A percentile compares a stretch with the other conserved stretches of the same genome.
Conservation (phyloP, 2,888 invertebrate genomes). For the Epiblema foenella region DNA sequence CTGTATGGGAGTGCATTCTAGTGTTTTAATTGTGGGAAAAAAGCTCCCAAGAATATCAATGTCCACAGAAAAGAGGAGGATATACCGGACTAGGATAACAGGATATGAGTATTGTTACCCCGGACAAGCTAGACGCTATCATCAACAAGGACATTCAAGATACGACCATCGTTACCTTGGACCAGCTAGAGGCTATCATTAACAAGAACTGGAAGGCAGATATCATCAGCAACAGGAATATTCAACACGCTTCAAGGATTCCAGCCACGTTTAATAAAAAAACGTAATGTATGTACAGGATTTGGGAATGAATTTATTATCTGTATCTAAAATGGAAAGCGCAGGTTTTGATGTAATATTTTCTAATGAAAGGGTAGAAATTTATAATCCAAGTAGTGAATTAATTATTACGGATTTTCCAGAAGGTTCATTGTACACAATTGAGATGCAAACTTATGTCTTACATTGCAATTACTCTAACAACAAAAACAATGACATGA, state of each 20-base stretch:
- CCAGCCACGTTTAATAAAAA: slow-evolving; percentile 20
- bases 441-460: slow-evolving; percentile 4
- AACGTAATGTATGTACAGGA: slow-evolving; percentile 29
- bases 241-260: too few relatives aligned
- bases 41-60: not conserved
- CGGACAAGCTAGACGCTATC: too few relatives aligned
- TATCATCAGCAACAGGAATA: too few relatives aligned
- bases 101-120: too few relatives aligned
- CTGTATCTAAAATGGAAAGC: slow-evolving; percentile 23
- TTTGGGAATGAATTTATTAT: too few relatives aligned
- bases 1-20: not conserved
- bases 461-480: slow-evolving; percentile 16
- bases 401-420: slow-evolving; percentile 14
- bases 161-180: not conserved
- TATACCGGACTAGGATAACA: not conserved
- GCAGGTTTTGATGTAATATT: not conserved
- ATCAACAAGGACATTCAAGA: not conserved
- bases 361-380: not conserved
- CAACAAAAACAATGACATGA: not conserved
- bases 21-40: not conserved
- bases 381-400: slow-evolving; percentile 13
- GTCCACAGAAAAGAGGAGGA: not conserved
- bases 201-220: too few relatives aligned
- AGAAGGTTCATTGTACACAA: slow-evolving; percentile 26
- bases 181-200: too few relatives aligned